These are phyloP conservation scores for Diphyllodes magnificus DNA, from an alignment of 2,113 vertebrate genomes.

Conservation along the genomic window DNA sequence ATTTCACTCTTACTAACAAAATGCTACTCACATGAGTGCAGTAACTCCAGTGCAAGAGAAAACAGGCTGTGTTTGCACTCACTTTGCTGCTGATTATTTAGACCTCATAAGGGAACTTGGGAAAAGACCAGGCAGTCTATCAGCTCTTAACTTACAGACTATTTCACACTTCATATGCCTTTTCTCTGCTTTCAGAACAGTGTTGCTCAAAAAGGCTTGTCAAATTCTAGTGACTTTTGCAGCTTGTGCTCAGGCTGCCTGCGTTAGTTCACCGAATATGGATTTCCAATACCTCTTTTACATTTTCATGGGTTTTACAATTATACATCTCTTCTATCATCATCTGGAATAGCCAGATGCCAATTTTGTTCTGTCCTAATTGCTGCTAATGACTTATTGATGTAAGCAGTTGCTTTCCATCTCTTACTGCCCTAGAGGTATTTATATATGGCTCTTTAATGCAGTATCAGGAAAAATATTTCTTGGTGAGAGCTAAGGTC, in stretches of 20 bases:
- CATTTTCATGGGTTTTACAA: background rate
- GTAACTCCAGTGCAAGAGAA: background rate
- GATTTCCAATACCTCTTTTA: conserved; percentile 28
- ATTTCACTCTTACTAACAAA: background rate
- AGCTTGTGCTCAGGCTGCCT: background rate
- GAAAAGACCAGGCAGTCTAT: background rate
- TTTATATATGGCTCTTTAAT: background rate
- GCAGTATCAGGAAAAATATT: background rate
- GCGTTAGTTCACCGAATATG: background rate
- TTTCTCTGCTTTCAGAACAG: background rate
- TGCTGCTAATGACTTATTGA: background rate
- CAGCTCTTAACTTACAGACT: background rate
- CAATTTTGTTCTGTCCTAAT: conserved; percentile 19
- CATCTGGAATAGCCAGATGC: background rate
- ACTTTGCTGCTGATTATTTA: background rate
- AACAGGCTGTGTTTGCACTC: background rate
- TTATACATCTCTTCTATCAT: background rate
- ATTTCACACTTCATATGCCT: background rate
- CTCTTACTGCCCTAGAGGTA: background rate
- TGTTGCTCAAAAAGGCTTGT: background rate
- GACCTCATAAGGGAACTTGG: background rate
- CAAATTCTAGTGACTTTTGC: conserved; percentile 10
- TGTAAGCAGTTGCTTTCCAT: background rate
- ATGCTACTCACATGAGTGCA: background rate
- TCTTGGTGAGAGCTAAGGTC: background rate